Evolutionary conservation across 2,113 vertebrate species (phyloP), one percentile per base, ranked within the genome.

Genomic region (Baryphthengus martii): DNA sequence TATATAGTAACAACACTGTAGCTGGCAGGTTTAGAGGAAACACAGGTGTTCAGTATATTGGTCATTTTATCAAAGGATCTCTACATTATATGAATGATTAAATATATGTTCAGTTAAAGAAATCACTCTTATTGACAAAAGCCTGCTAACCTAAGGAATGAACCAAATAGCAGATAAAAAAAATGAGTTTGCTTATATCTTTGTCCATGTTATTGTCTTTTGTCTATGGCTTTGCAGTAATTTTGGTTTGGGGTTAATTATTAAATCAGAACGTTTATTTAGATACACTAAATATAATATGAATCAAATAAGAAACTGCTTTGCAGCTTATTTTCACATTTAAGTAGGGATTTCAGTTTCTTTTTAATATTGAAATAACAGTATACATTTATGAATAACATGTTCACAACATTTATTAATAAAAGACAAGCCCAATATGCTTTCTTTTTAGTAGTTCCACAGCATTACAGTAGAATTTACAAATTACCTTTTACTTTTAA

Each of bases 1-100:
- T 4, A 44, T 20, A n/a, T 11, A 42, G 9, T 42, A 45, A 65
- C 1, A 4, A 35, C 9, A 12, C 12, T 0, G 1, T 77, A 80
- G 28, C 28, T 45, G 50, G 4, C 16, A 71, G 9, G 55, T 66
- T 81, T 78, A 71, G 78, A 89, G 15, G 3, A 75, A 85, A 86
- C 49, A 6, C 2, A 45, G 4, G 4, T 40, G 17, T 31, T 81
- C 26, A 71, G 58, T 19, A 61, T 12, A 35, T 35, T 2, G 1
- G 16, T 17, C 4, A 21, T 44, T 35, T 76, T 75, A 74, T 71
- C 12, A 74, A 85, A 63, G 20, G 11, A 55, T 52, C 33, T 44
- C 18, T 65, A 90, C 24, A 47, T 58, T 49, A 18, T 62, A 49
- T 13, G 25, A 58, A 55, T 25, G 5, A 61, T 78, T 33, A 89